Evolutionary conservation across 92 coral and sea anemone species (phyloP).

Genomic region (Phenganax stokvisi): DNA sequence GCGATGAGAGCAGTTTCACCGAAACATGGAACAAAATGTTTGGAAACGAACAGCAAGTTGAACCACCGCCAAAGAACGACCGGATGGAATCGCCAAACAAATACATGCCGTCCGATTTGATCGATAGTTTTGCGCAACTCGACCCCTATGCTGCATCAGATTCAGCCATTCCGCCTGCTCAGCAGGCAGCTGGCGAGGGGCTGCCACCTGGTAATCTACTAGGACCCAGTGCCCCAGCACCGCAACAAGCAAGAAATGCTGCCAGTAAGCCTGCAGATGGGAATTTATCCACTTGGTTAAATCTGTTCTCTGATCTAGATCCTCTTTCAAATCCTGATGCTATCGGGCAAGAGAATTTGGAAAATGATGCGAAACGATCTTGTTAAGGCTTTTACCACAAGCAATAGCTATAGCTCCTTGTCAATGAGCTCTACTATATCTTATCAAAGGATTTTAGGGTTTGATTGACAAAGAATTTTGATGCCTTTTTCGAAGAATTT

Average conservation of each 20-base stretch:
- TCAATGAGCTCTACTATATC: too few species aligned
- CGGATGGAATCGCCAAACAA: constrained; percentile 43
- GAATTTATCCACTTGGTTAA: constrained; percentile 93
- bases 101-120: constrained; percentile 87
- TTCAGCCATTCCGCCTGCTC: constrained; percentile 6
- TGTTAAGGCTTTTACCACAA: constrained; percentile 40
- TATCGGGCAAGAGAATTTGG: constrained; percentile 71
- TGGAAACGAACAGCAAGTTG: constrained; percentile 55
- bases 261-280: constrained; percentile 52
- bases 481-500: too few species aligned
- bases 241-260: constrained; percentile 46
- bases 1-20: constrained; percentile 70
- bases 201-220: constrained; percentile 5
- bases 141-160: constrained; percentile 59
- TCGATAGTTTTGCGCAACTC: constrained; percentile 73
- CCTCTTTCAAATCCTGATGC: constrained; percentile 98
- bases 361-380: constrained; percentile 73
- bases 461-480: too few species aligned
- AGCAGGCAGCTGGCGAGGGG: constrained; percentile 24
- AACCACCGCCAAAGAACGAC: constrained; percentile 5
- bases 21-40: constrained; percentile 92
- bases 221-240: constrained; percentile 18
- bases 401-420: too few species aligned
- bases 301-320: constrained; percentile 90
- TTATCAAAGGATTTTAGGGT: too few species aligned